Evolutionary conservation across 1,140 invertebrate genomes (phyloP).

Genomic region (Hypothenemus hampei): DNA sequence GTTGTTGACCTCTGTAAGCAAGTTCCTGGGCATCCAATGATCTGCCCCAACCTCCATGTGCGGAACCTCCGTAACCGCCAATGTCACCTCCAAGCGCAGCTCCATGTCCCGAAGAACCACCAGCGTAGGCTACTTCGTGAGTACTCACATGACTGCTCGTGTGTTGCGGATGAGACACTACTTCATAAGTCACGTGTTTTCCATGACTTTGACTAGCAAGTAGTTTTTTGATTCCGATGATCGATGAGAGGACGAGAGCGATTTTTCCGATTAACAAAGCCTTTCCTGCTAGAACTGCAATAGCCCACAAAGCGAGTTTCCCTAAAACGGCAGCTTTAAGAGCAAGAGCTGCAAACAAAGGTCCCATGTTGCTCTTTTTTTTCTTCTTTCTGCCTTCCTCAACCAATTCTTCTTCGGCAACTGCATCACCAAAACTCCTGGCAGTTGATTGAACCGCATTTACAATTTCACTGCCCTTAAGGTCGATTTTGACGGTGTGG

Average conservation of each 20-base stretch:
- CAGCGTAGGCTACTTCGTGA: slow-evolving; percentile 51
- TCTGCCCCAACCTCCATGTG: slow-evolving; percentile 66
- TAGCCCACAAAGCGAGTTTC: slow-evolving; percentile 69
- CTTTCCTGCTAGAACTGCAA: slow-evolving; percentile 78
- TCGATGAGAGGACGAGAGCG: slow-evolving; percentile 72
- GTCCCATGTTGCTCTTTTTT: slow-evolving; percentile 58
- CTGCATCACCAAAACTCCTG: slow-evolving; percentile 66
- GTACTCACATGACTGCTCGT: slow-evolving; percentile 60
- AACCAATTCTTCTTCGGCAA: slow-evolving; percentile 55
- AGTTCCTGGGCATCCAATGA: slow-evolving; percentile 66
- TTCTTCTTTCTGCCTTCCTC: slow-evolving; percentile 73
- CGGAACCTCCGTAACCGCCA: slow-evolving; percentile 50
- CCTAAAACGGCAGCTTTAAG: slow-evolving; percentile 72
- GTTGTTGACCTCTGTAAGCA: slow-evolving; percentile 65
- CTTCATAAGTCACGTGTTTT: slow-evolving; percentile 80
- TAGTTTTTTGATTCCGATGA: slow-evolving; percentile 78
- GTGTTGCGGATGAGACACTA: slow-evolving; percentile 76
- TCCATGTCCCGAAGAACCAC: slow-evolving; percentile 49
- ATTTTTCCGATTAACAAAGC: slow-evolving; percentile 78
- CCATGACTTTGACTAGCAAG: slow-evolving; percentile 56
- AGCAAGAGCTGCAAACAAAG: slow-evolving; percentile 65
- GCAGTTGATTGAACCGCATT: slow-evolving; percentile 72
- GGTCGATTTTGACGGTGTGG: slow-evolving; percentile 75
- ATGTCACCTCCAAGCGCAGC: slow-evolving; percentile 52
- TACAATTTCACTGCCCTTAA: slow-evolving; percentile 77